phyloP scores from a whole-genome alignment of 2,888 invertebrate genomes.

The Notodonta ziczac region DNA sequence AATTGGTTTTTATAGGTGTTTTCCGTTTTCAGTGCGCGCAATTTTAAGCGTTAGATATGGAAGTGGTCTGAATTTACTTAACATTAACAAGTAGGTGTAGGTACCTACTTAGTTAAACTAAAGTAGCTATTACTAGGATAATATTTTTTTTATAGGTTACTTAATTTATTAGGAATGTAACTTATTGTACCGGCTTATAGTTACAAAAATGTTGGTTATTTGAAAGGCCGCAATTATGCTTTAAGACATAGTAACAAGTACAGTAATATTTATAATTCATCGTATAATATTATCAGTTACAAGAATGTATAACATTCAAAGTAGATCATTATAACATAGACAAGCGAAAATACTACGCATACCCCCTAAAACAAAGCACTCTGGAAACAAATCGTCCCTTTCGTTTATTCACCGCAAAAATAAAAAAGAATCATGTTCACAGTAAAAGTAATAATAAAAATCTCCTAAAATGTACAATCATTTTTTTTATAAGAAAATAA shows the following conservation, averaged over 20 bases:
- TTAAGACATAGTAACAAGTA: no score
- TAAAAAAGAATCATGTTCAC: not conserved
- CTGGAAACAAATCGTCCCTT: not conserved
- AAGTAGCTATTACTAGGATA: no score
- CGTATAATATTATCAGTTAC: not conserved
- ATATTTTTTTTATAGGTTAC: no score
- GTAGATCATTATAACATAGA: not conserved
- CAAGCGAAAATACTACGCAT: not conserved
- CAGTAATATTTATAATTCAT: no score
- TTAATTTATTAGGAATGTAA: no score
- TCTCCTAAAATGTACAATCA: constrained; percentile 33
- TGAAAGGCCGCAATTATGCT: no score
- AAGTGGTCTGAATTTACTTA: not conserved
- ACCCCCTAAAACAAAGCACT: not conserved
- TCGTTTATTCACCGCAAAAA: not conserved
- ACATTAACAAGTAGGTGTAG: no score
- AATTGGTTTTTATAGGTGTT: constrained; percentile 61
- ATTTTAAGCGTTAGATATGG: not conserved
- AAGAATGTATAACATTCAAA: not conserved
- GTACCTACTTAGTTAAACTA: no score
- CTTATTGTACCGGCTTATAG: no score
- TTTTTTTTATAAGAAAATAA: constrained; percentile 37
- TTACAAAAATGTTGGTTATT: no score
- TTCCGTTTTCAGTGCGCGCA: constrained; percentile 37
- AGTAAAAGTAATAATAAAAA: constrained; percentile 17